phyloP scores from a whole-genome alignment of 2,888 invertebrate species.

The Celastrina argiolus region DNA sequence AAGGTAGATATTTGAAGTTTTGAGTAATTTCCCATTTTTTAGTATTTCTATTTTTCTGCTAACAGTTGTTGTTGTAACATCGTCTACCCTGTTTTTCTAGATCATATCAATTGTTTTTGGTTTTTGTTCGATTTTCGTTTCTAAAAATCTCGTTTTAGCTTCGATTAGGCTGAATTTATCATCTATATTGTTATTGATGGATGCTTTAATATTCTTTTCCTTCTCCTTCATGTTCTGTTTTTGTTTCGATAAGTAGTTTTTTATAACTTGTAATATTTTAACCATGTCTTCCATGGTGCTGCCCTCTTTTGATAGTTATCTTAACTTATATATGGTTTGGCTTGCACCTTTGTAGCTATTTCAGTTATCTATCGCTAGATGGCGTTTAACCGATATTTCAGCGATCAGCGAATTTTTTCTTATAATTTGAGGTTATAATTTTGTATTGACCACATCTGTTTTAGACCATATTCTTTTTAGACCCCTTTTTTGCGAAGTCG shows the following conservation, averaged over 20 bases:
- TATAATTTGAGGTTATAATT: too few species aligned
- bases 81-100: slow-evolving; percentile 32
- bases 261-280: slow-evolving; percentile 31
- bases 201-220: slow-evolving; percentile 35
- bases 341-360: background rate
- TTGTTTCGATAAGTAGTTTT: slow-evolving; percentile 31
- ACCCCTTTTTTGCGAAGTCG: too few species aligned
- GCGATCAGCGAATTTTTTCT: too few species aligned
- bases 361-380: background rate
- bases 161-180: slow-evolving; percentile 33
- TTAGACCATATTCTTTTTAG: too few species aligned
- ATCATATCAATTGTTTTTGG: slow-evolving; percentile 33
- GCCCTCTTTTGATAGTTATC: background rate
- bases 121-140: slow-evolving; percentile 36
- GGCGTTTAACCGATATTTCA: background rate
- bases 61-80: slow-evolving; percentile 29
- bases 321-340: background rate
- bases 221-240: slow-evolving; percentile 35
- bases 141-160: slow-evolving; percentile 31
- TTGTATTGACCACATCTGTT: too few species aligned
- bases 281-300: slow-evolving; percentile 19
- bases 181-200: slow-evolving; percentile 35
- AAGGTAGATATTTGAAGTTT: slow-evolving; percentile 28
- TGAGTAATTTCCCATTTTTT: slow-evolving; percentile 30
- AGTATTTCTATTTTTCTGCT: slow-evolving; percentile 34